Evolutionary conservation across 2,888 invertebrate genomes (phyloP).

Genomic region (Adineta ricciae): DNA sequence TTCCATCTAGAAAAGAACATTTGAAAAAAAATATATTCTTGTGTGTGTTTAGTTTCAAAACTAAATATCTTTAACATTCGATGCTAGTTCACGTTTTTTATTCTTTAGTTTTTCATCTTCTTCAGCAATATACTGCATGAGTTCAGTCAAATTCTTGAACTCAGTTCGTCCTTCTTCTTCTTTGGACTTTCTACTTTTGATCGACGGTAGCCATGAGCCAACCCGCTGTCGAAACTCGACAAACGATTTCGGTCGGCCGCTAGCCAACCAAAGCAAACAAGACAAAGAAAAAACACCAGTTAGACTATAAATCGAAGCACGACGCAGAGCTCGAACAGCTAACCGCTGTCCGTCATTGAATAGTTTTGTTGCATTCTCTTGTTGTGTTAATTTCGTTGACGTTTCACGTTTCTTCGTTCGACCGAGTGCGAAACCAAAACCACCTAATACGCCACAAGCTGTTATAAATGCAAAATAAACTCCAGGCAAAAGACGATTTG

Average conservation of each 20-base stretch:
- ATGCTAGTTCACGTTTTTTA: constrained; percentile 15
- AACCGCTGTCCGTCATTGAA: constrained; percentile 25
- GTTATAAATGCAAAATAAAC: constrained; percentile 27
- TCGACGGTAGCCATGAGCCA: constrained; percentile 24
- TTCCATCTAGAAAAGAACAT: background rate
- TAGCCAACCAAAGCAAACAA: constrained; percentile 28
- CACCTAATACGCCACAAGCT: constrained; percentile 23
- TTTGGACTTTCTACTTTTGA: background rate
- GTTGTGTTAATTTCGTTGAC: constrained; percentile 12
- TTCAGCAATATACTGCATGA: constrained; percentile 31
- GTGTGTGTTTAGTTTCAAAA: no score
- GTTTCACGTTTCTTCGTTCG: constrained; percentile 26
- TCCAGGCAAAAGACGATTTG: constrained; percentile 21
- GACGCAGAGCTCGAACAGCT: constrained; percentile 22
- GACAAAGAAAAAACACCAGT: constrained; percentile 25
- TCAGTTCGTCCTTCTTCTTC: constrained; percentile 32
- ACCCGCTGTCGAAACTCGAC: constrained; percentile 28
- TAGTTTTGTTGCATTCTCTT: constrained; percentile 19
- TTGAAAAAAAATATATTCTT: background rate
- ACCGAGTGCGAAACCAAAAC: constrained; percentile 27
- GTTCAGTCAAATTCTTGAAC: constrained; percentile 32
- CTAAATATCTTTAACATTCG: background rate
- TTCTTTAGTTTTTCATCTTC: constrained; percentile 25
- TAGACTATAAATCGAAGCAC: constrained; percentile 31
- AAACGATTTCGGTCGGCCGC: constrained; percentile 28